Conservation (phyloP, 2,888 invertebrate species). For the Schrankia costaestrigalis region DNA sequence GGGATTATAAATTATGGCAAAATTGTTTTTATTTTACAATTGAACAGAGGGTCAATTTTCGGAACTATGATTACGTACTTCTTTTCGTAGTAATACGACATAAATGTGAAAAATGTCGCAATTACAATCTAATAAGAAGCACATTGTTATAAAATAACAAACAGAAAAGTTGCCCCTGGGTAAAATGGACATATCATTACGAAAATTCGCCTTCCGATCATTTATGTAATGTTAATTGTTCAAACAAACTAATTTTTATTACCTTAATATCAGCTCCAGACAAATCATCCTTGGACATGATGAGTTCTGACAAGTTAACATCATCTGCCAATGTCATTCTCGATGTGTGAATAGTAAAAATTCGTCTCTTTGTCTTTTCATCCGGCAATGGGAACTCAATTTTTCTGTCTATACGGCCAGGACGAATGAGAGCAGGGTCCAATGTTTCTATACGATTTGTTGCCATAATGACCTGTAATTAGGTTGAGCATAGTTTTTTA, state of each 20-base stretch:
- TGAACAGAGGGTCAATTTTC: no score
- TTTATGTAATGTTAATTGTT: not conserved
- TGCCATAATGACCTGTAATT: slow-evolving; percentile 93
- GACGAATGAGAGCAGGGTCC: slow-evolving; percentile 98
- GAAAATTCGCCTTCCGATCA: not conserved
- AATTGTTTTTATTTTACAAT: no score
- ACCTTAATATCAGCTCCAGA: slow-evolving; percentile 98
- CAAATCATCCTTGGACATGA: slow-evolving; percentile 99
- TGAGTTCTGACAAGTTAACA: slow-evolving; percentile 97
- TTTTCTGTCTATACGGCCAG: slow-evolving; percentile 99
- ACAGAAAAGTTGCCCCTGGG: no score
- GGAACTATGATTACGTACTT: no score
- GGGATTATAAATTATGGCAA: no score
- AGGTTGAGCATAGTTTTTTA: no score
- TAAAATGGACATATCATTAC: not conserved
- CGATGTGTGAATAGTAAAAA: slow-evolving; percentile 99
- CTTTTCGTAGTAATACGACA: no score
- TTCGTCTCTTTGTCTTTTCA: slow-evolving; percentile 98
- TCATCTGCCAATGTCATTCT: slow-evolving; percentile 98
- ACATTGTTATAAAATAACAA: no score
- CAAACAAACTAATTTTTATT: slow-evolving; percentile 9
- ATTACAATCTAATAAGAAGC: no score
- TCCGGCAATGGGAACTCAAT: slow-evolving; percentile 99
- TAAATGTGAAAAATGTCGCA: no score
- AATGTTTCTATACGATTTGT: slow-evolving; percentile 99